Base-by-base conservation (phyloP, 2,888 invertebrate genomes). In the Eubasilissa splendida region DNA sequence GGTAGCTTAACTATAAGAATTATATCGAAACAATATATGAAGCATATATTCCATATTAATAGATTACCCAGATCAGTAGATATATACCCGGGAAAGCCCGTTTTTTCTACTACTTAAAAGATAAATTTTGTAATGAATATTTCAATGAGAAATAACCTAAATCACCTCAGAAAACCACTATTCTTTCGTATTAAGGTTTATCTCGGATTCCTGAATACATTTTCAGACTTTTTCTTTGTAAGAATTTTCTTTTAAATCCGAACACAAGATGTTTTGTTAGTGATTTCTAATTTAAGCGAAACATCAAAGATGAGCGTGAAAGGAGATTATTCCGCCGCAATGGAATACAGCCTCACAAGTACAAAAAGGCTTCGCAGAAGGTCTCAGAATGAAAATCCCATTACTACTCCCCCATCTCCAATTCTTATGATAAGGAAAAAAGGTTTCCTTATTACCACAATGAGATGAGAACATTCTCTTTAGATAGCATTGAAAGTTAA, bases 371-470 rank as follows among this genome's bases (percentile, higher is more conserved):
- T 82, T 76, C 60, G 70, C 22, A 31, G 63, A 54, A 11, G 68
- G 79, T 77, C 78, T 82, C 71, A 78, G 80, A 82, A 82, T 82
- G 80, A 79, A 82, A 82, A 82, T 82, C 82, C 80, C 79, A 82
- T 82, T 82, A 82, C 80, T 79, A 60, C 82, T 82, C 82, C 80
- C 76, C 53, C 70, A 31, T 79, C 73, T 80, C 80, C 82, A 80
- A 82, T 82, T 82, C 82, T 80, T 82, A 82, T 82, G 79, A 80
- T 80, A 82, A 82, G 76, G 74, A 65, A 79, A 42, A 82, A 80
- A 78, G 80, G 75, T 82, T 80, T 78, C 65, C 80, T 71, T 80
- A 70, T 80, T 78, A 76, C 66, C 65, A 79, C 82, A 82, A 80
- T 80, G 80, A 80, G 66, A 76, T 68, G 78, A 75, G 76, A 74